Evolutionary conservation across 2,113 vertebrate species (phyloP).

Genomic region (Neolamprologus kungweensis): DNA sequence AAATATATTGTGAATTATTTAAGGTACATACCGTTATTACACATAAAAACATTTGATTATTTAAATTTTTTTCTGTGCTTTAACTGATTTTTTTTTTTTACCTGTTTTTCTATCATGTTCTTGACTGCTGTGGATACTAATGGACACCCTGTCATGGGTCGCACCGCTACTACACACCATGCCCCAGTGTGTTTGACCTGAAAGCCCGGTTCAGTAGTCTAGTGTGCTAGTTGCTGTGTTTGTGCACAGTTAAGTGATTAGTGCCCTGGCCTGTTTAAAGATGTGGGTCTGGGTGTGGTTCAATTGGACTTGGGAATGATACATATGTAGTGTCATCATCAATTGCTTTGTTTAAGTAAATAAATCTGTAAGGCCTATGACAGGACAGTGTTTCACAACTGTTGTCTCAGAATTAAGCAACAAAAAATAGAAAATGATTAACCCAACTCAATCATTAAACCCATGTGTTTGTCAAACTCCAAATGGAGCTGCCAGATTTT

Average conservation of each 20-base stretch:
- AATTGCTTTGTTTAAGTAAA: neutral
- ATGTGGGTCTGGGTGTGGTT: neutral
- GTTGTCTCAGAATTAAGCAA: neutral
- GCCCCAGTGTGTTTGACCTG: neutral
- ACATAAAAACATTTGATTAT: neutral
- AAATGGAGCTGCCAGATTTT: neutral
- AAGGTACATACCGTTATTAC: neutral
- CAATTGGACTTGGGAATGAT: neutral
- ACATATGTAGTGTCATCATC: neutral
- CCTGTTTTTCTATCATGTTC: neutral
- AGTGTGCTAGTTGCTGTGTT: neutral
- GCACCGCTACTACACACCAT: neutral
- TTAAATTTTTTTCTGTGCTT: neutral
- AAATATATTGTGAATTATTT: neutral
- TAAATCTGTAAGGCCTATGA: neutral
- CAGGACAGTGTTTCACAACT: neutral
- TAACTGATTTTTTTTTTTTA: neutral
- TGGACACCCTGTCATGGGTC: neutral
- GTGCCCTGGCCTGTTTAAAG: neutral
- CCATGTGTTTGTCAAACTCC: neutral
- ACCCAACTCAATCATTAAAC: neutral
- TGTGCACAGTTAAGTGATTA: neutral
- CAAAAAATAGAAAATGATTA: neutral
- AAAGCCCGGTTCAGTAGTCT: neutral
- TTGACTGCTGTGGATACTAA: neutral